Evolutionary conservation across 2,113 vertebrate genomes (phyloP), one percentile per base, ranked within the genome.

Genomic region (Myocastor coypus): DNA sequence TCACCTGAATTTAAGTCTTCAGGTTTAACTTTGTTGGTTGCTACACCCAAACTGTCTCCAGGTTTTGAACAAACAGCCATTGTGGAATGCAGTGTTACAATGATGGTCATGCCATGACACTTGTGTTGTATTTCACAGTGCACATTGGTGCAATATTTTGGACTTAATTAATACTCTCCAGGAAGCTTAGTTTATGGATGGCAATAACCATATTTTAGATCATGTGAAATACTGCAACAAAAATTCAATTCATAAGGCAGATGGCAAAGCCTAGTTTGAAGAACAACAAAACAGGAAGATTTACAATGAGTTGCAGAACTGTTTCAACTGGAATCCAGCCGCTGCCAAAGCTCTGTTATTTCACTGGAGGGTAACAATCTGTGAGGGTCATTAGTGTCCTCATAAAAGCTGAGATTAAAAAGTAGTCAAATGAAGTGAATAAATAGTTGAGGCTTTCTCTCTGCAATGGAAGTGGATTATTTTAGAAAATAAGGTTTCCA

Each of bases 121-220:
- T 92, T 90, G 94, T 94, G 66, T 75, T 91, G 71, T 98, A 97
- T 98, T 98, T 98, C 98, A 98, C 82, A 20, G 86, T 97, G 94
- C 96, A 98, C 75, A 8, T 97, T 37, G 0, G 96, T 94, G 96
- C 95, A 98, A 97, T 98, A 98, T 98, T 98, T 98, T 98, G 98
- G 91, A 97, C 97, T 98, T 98, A 98, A 98, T 98, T 99, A 98
- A 98, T 98, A 98, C 98, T 98, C 97, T 97, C 94, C 95, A 97
- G 97, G 98, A 98, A 98, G 97, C 92, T 88, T 26, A 87, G 96
- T 98, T 98, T 98, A 98, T 98, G 97, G 97, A 92, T 97, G 11
- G 92, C 89, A 98, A 98, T 98, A 98, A 98, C 97, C 96, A 24
- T 98, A 98, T 98, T 98, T 99, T 98, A 98, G 97, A 98, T 98